phyloP scores from a whole-genome alignment of 2,797 vertebrate genomes.

The Tokudaia muenninki region DNA sequence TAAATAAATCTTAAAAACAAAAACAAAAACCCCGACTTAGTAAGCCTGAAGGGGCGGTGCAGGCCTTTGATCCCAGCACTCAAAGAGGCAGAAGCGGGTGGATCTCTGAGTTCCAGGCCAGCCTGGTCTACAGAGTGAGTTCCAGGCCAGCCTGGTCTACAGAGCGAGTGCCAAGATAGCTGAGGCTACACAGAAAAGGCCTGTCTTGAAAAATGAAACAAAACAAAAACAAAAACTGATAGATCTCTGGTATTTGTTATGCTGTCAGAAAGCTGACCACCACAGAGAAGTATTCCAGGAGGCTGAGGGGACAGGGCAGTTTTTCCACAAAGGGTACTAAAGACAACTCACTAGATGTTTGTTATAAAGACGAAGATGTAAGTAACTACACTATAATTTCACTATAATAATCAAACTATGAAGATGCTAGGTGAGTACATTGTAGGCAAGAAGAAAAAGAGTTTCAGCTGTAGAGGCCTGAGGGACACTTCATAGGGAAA shows the following conservation, averaged over 20 bases:
- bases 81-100: not conserved
- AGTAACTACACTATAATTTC: slow-evolving; percentile 15
- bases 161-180: not conserved
- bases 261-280: not conserved
- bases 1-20: no score
- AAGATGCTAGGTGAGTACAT: not conserved
- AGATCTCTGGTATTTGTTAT: not conserved
- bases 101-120: not conserved
- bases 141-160: not conserved
- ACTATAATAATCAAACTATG: not conserved
- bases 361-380: not conserved
- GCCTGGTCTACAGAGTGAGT: not conserved
- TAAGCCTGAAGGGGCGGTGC: not conserved
- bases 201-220: not conserved
- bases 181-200: not conserved
- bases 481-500: not conserved
- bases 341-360: not conserved
- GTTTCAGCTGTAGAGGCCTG: not conserved
- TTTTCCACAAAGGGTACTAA: not conserved
- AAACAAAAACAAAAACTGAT: not conserved
- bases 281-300: not conserved
- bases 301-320: not conserved
- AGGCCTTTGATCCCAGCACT: not conserved
- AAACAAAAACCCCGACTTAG: no score
- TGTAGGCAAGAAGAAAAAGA: not conserved